phyloP scores from a whole-genome alignment of 1,140 invertebrate species.

The Sycobia sp. region DNA sequence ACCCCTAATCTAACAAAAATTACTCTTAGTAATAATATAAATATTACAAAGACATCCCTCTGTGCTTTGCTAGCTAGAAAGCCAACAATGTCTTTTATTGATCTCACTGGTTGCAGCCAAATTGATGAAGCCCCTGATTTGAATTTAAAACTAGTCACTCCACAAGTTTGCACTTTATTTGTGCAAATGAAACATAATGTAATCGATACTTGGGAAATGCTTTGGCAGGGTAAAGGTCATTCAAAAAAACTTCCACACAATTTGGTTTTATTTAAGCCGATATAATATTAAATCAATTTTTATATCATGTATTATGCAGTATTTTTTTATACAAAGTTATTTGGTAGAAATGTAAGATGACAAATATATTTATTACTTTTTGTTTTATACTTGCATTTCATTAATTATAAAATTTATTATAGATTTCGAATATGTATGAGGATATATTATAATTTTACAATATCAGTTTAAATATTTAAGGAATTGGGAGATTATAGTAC shows the following conservation, averaged over 20 bases:
- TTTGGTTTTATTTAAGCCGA: slow-evolving; percentile 50
- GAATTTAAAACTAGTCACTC: slow-evolving; percentile 43
- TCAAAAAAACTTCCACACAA: slow-evolving; percentile 45
- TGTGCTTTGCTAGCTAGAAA: slow-evolving; percentile 43
- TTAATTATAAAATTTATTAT: not conserved
- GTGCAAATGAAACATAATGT: slow-evolving; percentile 46
- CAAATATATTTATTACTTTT: too few relatives aligned
- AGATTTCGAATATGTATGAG: too few relatives aligned
- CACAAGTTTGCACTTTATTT: slow-evolving; percentile 48
- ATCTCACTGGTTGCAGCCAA: slow-evolving; percentile 48
- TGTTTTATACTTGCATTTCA: not conserved
- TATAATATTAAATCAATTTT: slow-evolving; percentile 26
- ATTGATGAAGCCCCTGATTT: slow-evolving; percentile 41
- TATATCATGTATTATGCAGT: too few relatives aligned
- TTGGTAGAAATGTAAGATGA: too few relatives aligned
- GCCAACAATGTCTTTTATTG: slow-evolving; percentile 49
- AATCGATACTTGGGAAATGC: slow-evolving; percentile 44
- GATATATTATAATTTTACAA: too few relatives aligned
- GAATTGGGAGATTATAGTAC: too few relatives aligned
- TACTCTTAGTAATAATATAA: slow-evolving; percentile 49
- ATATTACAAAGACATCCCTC: slow-evolving; percentile 46
- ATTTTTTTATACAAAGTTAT: too few relatives aligned
- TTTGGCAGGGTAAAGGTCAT: slow-evolving; percentile 48
- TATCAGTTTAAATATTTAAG: too few relatives aligned
- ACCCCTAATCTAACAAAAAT: slow-evolving; percentile 51